phyloP scores from a whole-genome alignment of 2,113 vertebrate genomes.

The Takifugu bimaculatus region DNA sequence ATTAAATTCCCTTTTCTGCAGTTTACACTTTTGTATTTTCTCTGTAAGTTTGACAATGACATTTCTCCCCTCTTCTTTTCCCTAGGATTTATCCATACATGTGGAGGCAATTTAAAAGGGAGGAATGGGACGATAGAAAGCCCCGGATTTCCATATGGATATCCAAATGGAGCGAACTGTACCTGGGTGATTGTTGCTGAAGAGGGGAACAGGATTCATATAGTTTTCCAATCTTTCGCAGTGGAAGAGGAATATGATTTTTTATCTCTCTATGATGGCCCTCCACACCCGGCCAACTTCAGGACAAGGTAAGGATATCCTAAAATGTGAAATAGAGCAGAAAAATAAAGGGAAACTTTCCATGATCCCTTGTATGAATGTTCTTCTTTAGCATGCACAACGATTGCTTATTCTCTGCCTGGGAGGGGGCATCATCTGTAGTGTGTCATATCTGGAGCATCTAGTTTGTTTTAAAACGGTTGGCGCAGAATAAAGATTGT shows the following conservation, averaged over 20 bases:
- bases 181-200: slow-evolving; percentile 98
- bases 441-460: neutral
- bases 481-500: neutral
- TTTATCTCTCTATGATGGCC: slow-evolving; percentile 96
- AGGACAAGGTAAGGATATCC: slow-evolving; percentile 85
- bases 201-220: slow-evolving; percentile 94
- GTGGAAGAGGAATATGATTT: slow-evolving; percentile 99
- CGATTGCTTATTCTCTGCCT: slow-evolving; percentile 33
- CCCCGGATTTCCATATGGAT: slow-evolving; percentile 97
- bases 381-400: slow-evolving; percentile 44
- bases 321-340: slow-evolving; percentile 26
- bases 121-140: slow-evolving; percentile 98
- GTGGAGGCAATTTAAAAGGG: slow-evolving; percentile 96
- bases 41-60: slow-evolving; percentile 9
- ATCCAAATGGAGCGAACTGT: slow-evolving; percentile 98
- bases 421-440: slow-evolving; percentile 15
- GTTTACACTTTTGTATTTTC: slow-evolving; percentile 1
- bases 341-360: slow-evolving; percentile 20
- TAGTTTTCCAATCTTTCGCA: slow-evolving; percentile 98
- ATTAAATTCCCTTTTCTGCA: slow-evolving; percentile 11
- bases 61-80: slow-evolving; percentile 30
- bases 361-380: slow-evolving; percentile 23
- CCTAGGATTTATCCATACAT: slow-evolving; percentile 95
- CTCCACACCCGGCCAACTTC: slow-evolving; percentile 94
- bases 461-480: slow-evolving; percentile 5